Evolutionary conservation across 2,797 vertebrate genomes (phyloP), one percentile per base, ranked within the genome.

Genomic region (Arnoldichthys spilopterus): DNA sequence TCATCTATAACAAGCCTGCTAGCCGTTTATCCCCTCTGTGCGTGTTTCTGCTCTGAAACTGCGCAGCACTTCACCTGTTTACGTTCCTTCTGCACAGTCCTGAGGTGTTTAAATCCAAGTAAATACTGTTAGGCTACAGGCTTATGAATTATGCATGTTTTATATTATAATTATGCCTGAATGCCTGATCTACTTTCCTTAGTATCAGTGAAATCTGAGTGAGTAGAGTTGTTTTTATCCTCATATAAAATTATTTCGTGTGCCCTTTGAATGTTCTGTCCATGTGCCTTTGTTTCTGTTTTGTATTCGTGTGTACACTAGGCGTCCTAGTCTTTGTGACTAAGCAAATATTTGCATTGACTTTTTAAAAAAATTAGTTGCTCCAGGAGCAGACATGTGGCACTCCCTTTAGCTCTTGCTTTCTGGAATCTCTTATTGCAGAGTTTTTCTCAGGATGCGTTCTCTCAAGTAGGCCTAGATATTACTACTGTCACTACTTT

Each of bases 311-410:
- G 7, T 51, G 45, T 30, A 5, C 2, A 12, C 15, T 32, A n/a
- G 26, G 20, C 26, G 18, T 69, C 26, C 64, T 32, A 7, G 18
- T 18, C 8, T 30, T 16, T n/a, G 68, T 34, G 2, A 43, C 18
- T 51, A 30, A 20, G 9, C 67, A 51, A 69, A 54, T 70, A 54
- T 70, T 54, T 70, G 49, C 49, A 70, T 34, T 13, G 20, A 28
- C 16, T 2, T 49, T 49, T 11, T n/a, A 3, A 20, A n/a, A 8
- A 13, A 47, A 1, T 28, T 3, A 26, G n/a, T 1, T 40, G 12
- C 40, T 45, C 43, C 4, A 45, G 2, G 18, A 45, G 9, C 7
- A 32, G 2, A 3, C 24, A 32, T 5, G 18, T 32, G 45, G 18
- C 26, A 32, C 16, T 68, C 15, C 24, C 37, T n/a, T 5, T 6